Evolutionary conservation across 2,797 vertebrate species (phyloP), one percentile per base, ranked within the genome.

Genomic region (Antrozous pallidus): DNA sequence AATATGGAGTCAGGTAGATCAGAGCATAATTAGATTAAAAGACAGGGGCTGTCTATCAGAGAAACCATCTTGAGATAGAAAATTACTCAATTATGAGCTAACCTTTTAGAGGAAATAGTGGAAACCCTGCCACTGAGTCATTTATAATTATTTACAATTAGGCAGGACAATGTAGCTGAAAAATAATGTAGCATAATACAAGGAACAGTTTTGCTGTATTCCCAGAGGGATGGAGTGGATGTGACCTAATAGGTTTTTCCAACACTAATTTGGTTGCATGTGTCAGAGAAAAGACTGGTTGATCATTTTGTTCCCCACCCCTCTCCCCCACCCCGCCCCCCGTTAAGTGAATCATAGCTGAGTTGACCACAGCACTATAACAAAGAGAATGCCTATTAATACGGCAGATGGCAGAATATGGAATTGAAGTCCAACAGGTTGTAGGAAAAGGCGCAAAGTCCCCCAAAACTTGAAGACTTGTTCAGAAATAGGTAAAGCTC

Each of bases 191-290:
- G 70, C 90, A 96, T 96, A 94, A 97, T 96, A 87, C 73, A 95
- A 96, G 95, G 95, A 95, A 93, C 47, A 58, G 90, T 92, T 94
- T 95, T 85, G 47, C 75, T 90, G 56, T 67, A n/a, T 96, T 90
- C 94, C 95, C 94, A 83, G 65, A 96, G 95, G 94, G 58, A 70
- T 95, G 58, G 51, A 95, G 90, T 95, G 95, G 97, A 95, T 96
- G 42, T 96, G 95, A 96, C 90, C 84, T 96, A 96, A 95, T 88
- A 93, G 85, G 45, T 96, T 94, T 97, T 97, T 96, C 96, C 96
- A 95, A 95, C 28, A 20, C 74, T 96, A 80, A 95, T 95, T 96
- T 96, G 56, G 91, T 93, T 95, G 78, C 93, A 94, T 97, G 40
- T 96, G 87, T 93, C 82, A 96, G 71, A 93, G 90, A 90, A 87